Percentiles rank a stretch among this genome's conserved stretches.
These are phyloP conservation scores for Prunella strophiata DNA, from an alignment of 2,797 vertebrate genomes.

Conservation along the genomic window DNA sequence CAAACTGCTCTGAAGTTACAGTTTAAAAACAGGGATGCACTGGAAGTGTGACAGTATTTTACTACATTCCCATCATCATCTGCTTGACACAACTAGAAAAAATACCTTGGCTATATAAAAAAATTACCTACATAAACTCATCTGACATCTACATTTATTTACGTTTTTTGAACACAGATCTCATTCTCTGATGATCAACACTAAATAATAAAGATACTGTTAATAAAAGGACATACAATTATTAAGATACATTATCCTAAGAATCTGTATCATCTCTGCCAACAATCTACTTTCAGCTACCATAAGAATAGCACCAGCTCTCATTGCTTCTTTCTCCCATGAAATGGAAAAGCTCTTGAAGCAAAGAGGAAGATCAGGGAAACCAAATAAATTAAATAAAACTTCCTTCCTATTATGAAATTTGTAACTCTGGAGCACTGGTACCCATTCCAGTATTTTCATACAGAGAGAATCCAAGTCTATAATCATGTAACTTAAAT, in stretches of 20 bases:
- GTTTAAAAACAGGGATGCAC: background rate
- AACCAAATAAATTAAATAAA: background rate
- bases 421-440: background rate
- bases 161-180: background rate
- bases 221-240: background rate
- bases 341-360: background rate
- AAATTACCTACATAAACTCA: background rate
- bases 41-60: background rate
- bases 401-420: background rate
- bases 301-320: background rate
- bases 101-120: background rate
- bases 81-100: background rate
- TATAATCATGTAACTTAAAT: background rate
- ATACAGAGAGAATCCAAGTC: background rate
- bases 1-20: background rate
- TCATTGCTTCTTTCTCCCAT: background rate
- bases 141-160: background rate
- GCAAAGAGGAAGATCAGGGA: background rate
- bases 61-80: background rate
- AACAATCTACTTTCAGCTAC: background rate
- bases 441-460: background rate
- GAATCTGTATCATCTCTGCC: background rate
- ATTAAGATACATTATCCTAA: background rate
- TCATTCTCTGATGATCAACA: background rate
- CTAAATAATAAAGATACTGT: background rate